Evolutionary conservation across 2,113 vertebrate genomes (phyloP), one percentile per base, ranked within the genome.

Genomic region (Paramisgurnus dabryanus): DNA sequence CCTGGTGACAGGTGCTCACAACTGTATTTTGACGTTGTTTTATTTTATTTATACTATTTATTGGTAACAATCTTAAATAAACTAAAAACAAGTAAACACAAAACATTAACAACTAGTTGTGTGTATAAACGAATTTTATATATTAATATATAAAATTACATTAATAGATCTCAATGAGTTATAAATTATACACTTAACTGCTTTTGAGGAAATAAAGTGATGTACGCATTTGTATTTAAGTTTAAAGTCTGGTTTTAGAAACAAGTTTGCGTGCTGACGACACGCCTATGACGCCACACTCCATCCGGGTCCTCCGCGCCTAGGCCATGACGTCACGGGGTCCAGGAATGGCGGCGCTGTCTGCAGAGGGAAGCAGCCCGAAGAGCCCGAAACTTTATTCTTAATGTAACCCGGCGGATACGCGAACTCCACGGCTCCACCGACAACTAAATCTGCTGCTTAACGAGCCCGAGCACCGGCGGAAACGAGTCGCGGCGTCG

Each of bases 371-470:
- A 92, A 93, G 90, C 88, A 91, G 78, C 88, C 87, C 80, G 72
- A 87, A 92, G 87, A 93, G 84, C 90, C 90, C 85, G 87, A 93
- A 93, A 94, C 92, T 94, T 93, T 93, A 87, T 89, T 91, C 89
- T 79, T 90, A 87, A 88, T 88, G 83, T 86, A 83, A 79, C 80
- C 77, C 74, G 73, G 40, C 72, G 78, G 79, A 70, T 75, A 57
- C 71, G 71, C 63, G 65, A 80, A 78, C 72, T 76, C n/a, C 50
- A 69, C 65, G 7, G 34, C 40, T 43, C 1, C 55, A 15, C 72
- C 7, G 55, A 22, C 64, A 45, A 7, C 72, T 22, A 60, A 87
- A 81, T 61, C 45, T 22, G 22, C 68, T 76, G 71, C 55, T 63
- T 67, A 50, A 47, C 22, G 80, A 41, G 57, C 77, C 85, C 88